These are phyloP conservation scores for Dicerorhinus sumatrensis DNA, from an alignment of 2,113 vertebrate genomes.

Conservation along the genomic window DNA sequence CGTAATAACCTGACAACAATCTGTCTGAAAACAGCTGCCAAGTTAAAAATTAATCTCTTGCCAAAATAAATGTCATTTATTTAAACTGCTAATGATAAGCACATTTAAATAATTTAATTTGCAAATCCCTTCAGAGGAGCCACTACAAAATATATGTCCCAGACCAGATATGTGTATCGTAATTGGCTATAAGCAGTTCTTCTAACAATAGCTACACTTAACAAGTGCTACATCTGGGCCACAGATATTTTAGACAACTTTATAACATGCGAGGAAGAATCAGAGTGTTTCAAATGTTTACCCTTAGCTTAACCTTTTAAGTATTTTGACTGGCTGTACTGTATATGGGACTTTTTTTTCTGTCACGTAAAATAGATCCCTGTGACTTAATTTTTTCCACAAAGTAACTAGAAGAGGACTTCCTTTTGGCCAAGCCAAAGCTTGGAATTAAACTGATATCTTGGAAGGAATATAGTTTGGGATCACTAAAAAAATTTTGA, in stretches of 20 bases:
- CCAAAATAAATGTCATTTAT: constrained; percentile 77
- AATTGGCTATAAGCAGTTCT: constrained; percentile 50
- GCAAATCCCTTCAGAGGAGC: constrained; percentile 65
- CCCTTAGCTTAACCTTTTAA: neutral
- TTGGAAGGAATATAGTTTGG: neutral
- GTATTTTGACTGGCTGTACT: neutral
- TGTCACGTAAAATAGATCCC: neutral
- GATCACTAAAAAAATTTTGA: neutral
- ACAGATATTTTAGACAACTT: neutral
- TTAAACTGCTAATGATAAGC: constrained; percentile 76
- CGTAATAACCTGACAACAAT: constrained; percentile 67
- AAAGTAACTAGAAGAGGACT: neutral
- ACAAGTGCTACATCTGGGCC: neutral
- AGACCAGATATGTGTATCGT: neutral
- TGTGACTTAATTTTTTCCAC: neutral
- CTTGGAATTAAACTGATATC: neutral
- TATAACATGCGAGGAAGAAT: neutral
- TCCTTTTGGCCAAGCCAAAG: neutral
- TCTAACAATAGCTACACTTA: constrained; percentile 33
- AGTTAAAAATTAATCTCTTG: constrained; percentile 75
- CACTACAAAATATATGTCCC: constrained; percentile 58
- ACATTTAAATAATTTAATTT: constrained; percentile 77
- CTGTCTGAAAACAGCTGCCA: constrained; percentile 71
- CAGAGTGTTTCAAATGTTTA: neutral
- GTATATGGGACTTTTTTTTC: neutral